phyloP scores from a whole-genome alignment of 37 sponge, comb jelly and placozoan genomes.

The Corticium candelabrum region DNA sequence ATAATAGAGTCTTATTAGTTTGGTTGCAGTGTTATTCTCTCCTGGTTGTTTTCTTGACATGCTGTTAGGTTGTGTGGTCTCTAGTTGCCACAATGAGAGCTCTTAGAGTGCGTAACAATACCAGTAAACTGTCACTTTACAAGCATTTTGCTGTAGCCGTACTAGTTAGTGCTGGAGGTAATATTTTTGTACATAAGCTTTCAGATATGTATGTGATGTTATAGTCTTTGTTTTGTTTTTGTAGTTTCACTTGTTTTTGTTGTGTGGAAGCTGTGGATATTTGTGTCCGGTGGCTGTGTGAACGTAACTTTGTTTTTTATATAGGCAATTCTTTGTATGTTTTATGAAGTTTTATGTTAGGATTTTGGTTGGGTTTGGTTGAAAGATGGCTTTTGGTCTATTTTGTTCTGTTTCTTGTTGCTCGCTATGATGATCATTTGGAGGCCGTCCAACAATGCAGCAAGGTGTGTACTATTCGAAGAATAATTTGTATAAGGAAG shows the following conservation, averaged over 20 bases:
- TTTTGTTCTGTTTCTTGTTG: conserved; percentile 59
- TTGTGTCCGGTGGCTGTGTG: neutral
- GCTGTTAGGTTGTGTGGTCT: too few relatives aligned
- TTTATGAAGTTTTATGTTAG: too few relatives aligned
- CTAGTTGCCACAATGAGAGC: neutral
- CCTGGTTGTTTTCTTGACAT: too few relatives aligned
- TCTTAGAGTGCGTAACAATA: neutral
- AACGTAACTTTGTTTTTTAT: too few relatives aligned
- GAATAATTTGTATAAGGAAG: too few relatives aligned
- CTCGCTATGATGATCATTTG: conserved; percentile 74
- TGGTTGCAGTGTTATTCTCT: too few relatives aligned
- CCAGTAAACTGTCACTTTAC: neutral
- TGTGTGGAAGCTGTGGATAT: neutral
- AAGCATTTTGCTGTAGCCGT: neutral
- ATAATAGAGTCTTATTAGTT: too few relatives aligned
- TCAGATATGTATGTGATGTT: too few relatives aligned
- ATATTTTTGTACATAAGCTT: neutral
- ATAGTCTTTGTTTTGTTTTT: neutral
- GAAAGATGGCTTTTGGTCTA: conserved; percentile 55
- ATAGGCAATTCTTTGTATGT: too few relatives aligned
- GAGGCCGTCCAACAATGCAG: conserved; percentile 62
- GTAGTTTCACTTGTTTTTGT: neutral
- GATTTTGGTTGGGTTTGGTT: too few relatives aligned
- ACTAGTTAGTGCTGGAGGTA: neutral
- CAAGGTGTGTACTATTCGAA: conserved; percentile 35